Conservation (phyloP, 2,888 invertebrate species). For the Cybosia mesomella region DNA sequence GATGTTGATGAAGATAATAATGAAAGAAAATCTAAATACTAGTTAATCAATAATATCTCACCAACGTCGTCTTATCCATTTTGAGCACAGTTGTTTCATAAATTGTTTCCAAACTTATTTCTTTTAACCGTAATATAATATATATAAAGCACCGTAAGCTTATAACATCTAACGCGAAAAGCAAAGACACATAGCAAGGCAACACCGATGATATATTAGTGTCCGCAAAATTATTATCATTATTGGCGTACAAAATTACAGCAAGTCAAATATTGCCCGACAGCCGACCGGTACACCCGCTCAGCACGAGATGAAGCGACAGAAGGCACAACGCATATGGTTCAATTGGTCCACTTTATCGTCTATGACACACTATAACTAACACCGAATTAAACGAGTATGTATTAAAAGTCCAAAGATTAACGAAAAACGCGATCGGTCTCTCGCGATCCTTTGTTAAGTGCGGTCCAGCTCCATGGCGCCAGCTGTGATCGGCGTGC, state of each 20-base stretch:
- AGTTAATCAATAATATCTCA: slow-evolving; percentile 57
- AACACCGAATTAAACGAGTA: slow-evolving; percentile 69
- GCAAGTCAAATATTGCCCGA: slow-evolving; percentile 65
- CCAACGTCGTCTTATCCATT: slow-evolving; percentile 62
- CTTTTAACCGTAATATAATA: slow-evolving; percentile 55
- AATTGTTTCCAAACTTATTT: slow-evolving; percentile 50
- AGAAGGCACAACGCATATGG: slow-evolving; percentile 84
- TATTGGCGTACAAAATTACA: slow-evolving; percentile 67
- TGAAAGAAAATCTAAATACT: slow-evolving; percentile 33
- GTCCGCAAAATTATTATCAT: slow-evolving; percentile 71
- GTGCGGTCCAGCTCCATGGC: slow-evolving; percentile 76
- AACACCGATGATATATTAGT: slow-evolving; percentile 80
- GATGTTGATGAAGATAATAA: slow-evolving; percentile 16
- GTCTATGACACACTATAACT: slow-evolving; percentile 70
- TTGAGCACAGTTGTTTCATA: slow-evolving; percentile 39
- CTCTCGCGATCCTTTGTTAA: slow-evolving; percentile 76
- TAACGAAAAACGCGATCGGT: slow-evolving; percentile 61
- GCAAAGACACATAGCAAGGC: slow-evolving; percentile 87
- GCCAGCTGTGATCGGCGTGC: slow-evolving; percentile 83
- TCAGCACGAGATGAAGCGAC: slow-evolving; percentile 67
- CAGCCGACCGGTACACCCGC: slow-evolving; percentile 61
- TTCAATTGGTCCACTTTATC: slow-evolving; percentile 83
- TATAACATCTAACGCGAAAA: slow-evolving; percentile 79
- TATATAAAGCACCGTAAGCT: slow-evolving; percentile 81
- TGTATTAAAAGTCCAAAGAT: slow-evolving; percentile 64